Evolutionary conservation across 2,113 vertebrate species (phyloP).

Genomic region (Ceyx margarethae): DNA sequence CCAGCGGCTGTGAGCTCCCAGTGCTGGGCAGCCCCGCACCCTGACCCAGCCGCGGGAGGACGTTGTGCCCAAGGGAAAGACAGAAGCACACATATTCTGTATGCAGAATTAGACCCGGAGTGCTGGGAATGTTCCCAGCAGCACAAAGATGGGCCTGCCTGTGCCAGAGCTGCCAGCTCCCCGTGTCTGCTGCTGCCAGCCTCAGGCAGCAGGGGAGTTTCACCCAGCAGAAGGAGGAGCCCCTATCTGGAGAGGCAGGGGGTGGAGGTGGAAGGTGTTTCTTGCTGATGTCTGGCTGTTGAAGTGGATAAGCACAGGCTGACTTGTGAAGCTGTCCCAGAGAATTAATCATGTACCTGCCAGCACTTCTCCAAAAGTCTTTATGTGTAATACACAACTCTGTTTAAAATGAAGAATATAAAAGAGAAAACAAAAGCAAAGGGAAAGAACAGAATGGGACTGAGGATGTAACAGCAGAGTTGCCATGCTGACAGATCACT

Average conservation of each 20-base stretch:
- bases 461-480: not conserved
- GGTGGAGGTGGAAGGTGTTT: not conserved
- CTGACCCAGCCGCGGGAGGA: too few species aligned
- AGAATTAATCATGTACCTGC: not conserved
- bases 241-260: not conserved
- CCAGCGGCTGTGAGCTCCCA: conserved; percentile 13
- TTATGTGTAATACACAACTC: not conserved
- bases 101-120: not conserved
- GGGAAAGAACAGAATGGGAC: not conserved
- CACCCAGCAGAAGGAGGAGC: not conserved
- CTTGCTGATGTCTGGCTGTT: not conserved
- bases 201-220: not conserved
- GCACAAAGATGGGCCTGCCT: not conserved
- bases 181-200: not conserved
- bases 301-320: not conserved
- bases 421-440: not conserved
- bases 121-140: not conserved
- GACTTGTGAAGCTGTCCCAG: not conserved
- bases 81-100: not conserved
- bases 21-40: not conserved
- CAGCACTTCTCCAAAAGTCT: not conserved
- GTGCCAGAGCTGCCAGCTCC: not conserved
- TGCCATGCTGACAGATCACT: not conserved
- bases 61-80: not conserved
- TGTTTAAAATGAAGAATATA: not conserved